These are phyloP conservation scores for Paratrypauchen microcephalus DNA, from an alignment of 2,797 vertebrate species.

Conservation along the genomic window DNA sequence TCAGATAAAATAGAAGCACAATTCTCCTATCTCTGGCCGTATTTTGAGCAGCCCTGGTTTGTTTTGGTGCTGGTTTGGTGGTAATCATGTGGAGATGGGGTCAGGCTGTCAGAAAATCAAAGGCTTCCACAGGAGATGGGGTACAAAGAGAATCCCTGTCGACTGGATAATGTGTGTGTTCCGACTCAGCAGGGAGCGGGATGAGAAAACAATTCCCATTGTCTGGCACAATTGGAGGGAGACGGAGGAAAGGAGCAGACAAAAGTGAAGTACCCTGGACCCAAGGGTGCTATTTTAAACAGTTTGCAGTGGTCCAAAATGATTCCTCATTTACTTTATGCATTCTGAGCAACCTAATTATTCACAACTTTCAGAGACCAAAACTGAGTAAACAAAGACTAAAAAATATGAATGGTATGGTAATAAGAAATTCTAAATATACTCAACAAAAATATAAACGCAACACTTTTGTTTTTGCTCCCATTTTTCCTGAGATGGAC, in stretches of 20 bases:
- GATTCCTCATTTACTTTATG: too few relatives aligned
- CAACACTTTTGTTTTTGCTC: too few relatives aligned
- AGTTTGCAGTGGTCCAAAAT: too few relatives aligned
- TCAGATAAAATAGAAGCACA: slow-evolving; percentile 19
- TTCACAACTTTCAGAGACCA: too few relatives aligned
- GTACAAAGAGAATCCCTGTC: slow-evolving; percentile 37
- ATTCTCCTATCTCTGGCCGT: slow-evolving; percentile 30
- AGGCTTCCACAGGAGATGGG: slow-evolving; percentile 39
- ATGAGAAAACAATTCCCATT: slow-evolving; percentile 17
- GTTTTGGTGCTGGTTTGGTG: slow-evolving; percentile 3
- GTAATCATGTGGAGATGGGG: slow-evolving; percentile 43
- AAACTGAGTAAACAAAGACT: too few relatives aligned
- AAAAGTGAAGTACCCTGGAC: too few relatives aligned
- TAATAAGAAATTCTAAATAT: too few relatives aligned
- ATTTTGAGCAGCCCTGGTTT: slow-evolving; percentile 27
- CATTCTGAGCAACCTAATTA: too few relatives aligned
- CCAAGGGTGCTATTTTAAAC: too few relatives aligned
- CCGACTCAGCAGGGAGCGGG: slow-evolving; percentile 15
- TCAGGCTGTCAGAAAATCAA: slow-evolving; percentile 54
- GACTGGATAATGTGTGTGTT: slow-evolving; percentile 21
- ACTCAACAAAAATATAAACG: too few relatives aligned
- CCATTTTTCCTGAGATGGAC: too few relatives aligned
- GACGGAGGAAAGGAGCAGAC: slow-evolving; percentile 3
- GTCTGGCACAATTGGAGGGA: not conserved
- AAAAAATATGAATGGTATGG: too few relatives aligned